A percentile compares a stretch with the other conserved stretches of the same genome.
Evolutionary conservation across 1,140 invertebrate genomes (phyloP).

Genomic region (Oreohelix idahoensis): DNA sequence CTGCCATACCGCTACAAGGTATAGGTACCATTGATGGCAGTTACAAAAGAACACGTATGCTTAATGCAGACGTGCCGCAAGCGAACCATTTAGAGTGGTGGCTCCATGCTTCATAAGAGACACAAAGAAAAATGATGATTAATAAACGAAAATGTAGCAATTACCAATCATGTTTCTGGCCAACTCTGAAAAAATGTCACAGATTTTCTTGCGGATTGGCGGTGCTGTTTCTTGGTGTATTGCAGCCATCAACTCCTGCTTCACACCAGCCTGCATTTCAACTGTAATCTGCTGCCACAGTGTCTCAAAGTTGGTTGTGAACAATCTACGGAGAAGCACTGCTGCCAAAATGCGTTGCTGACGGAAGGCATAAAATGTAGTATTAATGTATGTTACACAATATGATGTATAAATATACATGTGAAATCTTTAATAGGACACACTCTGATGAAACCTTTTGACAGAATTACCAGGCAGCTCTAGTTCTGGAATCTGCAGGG

Average conservation of each 20-base stretch:
- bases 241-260: slow-evolving; percentile 87
- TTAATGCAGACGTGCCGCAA: no score
- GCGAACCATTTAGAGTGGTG: no score
- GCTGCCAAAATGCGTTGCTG: slow-evolving; percentile 86
- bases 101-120: no score
- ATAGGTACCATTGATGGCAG: no score
- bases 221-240: slow-evolving; percentile 83
- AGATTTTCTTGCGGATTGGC: slow-evolving; percentile 89
- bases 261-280: slow-evolving; percentile 87
- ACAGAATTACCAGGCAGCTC: no score
- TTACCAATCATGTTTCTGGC: slow-evolving; percentile 90
- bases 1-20: no score
- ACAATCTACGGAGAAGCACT: slow-evolving; percentile 89
- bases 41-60: no score
- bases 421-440: not conserved
- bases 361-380: slow-evolving; percentile 17
- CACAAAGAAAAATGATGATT: no score
- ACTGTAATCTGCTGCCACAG: slow-evolving; percentile 87
- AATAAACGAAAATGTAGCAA: no score
- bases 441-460: no score
- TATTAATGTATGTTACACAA: no score
- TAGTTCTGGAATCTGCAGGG: no score
- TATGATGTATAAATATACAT: not conserved
- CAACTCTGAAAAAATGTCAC: slow-evolving; percentile 94
- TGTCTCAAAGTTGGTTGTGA: slow-evolving; percentile 90